Evolutionary conservation across 1,140 invertebrate species (phyloP), one percentile per base, ranked within the genome.

Genomic region (Saxidomus purpurata): DNA sequence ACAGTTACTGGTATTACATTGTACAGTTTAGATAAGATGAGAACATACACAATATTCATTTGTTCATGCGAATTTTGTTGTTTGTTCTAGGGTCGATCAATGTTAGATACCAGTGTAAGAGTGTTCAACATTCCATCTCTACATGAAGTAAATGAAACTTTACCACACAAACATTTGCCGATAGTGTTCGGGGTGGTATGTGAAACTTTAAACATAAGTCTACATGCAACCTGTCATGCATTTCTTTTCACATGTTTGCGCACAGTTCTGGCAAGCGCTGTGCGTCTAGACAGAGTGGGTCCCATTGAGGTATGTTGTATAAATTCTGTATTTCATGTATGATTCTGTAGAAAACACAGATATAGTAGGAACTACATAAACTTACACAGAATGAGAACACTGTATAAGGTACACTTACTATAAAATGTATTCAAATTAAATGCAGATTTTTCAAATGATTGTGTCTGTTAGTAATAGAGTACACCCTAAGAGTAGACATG

Each of bases 151-250:
- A 76, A 47, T 52, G 76, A 80, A 1, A n/a, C 2, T 0, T 38
- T 88, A 63, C 76, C 61, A n/a, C 49, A 81, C 49, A 87, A 85
- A 38, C 91, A 92, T 77, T 69, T 87, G 36, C 59, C 86, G 28
- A 76, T 92, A 0, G 77, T 92, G n/a, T 90, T 89, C 83, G 91
- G 91, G n/a, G 81, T 55, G 0, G 31, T 90, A 25, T 92, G 89
- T 82, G 77, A 79, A 3, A 28, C 31, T 25, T 63, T 90, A 22
- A 86, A 86, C 25, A 55, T 92, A 17, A 52, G 69, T 55, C 52
- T 89, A 6, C 63, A 86, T 0, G 6, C 55, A 17, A 55, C 82
- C 15, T 22, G 34, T 69, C 47, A 69, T 6, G 80, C 89, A 4
- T 92, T 89, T 81, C n/a, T 92, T 28, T 92, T 79, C 55, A 81